Percentiles rank a stretch among this genome's conserved stretches.
These are phyloP conservation scores for Cheilosia variabilis DNA, from an alignment of 2,888 invertebrate species.

Conservation along the genomic window DNA sequence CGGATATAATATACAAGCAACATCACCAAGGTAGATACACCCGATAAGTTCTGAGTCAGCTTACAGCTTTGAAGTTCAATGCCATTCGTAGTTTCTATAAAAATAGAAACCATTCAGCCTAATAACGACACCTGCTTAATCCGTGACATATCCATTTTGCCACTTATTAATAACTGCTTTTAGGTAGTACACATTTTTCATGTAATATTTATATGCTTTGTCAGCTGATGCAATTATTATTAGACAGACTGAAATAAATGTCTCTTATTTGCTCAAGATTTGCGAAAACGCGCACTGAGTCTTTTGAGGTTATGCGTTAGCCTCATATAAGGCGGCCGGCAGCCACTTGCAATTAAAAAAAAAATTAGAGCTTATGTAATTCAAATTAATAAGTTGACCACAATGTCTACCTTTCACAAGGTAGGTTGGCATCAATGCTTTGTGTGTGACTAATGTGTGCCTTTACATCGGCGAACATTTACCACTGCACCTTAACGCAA, in stretches of 20 bases:
- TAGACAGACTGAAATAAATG: neutral
- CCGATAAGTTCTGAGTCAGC: constrained; percentile 22
- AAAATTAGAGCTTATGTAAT: constrained; percentile 10
- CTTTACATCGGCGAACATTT: neutral
- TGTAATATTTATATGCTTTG: constrained; percentile 18
- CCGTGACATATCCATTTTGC: neutral
- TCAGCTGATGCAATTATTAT: constrained; percentile 24
- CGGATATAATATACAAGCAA: constrained; percentile 2
- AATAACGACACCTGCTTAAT: constrained; percentile 3
- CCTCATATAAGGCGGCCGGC: neutral
- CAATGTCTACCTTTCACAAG: constrained; percentile 19
- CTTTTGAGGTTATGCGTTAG: neutral
- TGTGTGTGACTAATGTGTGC: neutral
- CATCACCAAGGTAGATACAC: neutral
- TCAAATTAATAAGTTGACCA: constrained; percentile 10
- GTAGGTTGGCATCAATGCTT: neutral
- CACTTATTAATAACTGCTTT: neutral
- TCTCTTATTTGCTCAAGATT: neutral
- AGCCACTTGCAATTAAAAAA: constrained; percentile 4
- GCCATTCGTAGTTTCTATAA: constrained; percentile 14
- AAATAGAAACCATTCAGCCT: neutral
- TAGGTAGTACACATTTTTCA: neutral
- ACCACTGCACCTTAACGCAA: constrained; percentile 16
- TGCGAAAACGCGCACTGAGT: neutral
- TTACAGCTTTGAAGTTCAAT: constrained; percentile 55